phyloP scores from a whole-genome alignment of 2,797 vertebrate species.

The Pantherophis vulpinus region DNA sequence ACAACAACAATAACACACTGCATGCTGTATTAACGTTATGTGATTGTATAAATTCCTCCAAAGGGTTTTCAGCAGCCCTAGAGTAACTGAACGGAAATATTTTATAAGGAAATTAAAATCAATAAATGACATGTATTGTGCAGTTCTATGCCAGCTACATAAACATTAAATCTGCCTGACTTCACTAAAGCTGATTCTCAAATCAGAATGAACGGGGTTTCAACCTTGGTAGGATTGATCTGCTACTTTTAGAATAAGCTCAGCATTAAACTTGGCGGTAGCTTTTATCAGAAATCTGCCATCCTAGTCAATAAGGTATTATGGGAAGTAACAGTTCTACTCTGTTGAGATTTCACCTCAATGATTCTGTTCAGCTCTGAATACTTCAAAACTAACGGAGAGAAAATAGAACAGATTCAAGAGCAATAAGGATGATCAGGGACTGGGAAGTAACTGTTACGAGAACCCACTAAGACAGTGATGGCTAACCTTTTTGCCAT shows the following conservation, averaged over 20 bases:
- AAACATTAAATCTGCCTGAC: background rate
- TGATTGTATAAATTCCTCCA: too few species aligned
- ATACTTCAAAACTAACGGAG: background rate
- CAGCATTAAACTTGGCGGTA: background rate
- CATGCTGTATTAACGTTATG: background rate
- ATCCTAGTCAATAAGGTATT: background rate
- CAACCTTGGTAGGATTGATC: background rate
- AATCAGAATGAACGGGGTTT: background rate
- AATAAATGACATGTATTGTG: background rate
- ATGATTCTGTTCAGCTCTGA: background rate
- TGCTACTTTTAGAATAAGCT: background rate
- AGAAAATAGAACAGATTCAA: background rate
- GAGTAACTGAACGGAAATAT: background rate
- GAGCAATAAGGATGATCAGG: background rate
- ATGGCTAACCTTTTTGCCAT: too few species aligned
- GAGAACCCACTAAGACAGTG: background rate
- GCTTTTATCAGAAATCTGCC: background rate
- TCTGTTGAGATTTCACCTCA: background rate
- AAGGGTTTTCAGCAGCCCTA: background rate
- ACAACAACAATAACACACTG: too few species aligned
- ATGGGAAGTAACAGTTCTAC: background rate
- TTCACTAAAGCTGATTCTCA: background rate
- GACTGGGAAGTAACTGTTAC: background rate
- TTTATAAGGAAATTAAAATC: background rate
- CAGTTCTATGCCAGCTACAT: background rate